Conservation (phyloP, 2,797 vertebrate species). For the Rachycentron canadum region DNA sequence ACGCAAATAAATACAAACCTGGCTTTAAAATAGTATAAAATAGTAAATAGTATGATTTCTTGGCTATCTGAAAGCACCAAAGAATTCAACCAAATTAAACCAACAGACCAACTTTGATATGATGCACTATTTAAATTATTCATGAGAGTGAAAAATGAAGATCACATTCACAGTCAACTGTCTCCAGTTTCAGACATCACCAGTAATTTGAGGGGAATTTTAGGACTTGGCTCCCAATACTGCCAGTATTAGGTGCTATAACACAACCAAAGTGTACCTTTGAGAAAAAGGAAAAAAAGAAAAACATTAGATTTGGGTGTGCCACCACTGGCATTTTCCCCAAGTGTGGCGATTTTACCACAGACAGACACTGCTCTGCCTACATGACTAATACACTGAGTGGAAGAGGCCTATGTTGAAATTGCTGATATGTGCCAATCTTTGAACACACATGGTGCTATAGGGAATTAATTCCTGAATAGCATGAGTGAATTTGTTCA, state of each 20-base stretch:
- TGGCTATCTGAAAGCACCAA: not conserved
- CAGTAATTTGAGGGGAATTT: not conserved
- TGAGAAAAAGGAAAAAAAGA: conserved; percentile 54
- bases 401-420: conserved; percentile 59
- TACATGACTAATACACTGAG: conserved; percentile 63
- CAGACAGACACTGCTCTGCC: conserved; percentile 48
- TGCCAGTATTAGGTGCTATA: too few relatives aligned
- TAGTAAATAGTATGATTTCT: not conserved
- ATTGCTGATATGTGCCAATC: conserved; percentile 58
- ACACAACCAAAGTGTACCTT: conserved; percentile 39
- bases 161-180: not conserved
- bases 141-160: not conserved
- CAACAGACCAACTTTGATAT: not conserved
- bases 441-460: conserved; percentile 7
- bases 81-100: not conserved
- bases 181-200: not conserved
- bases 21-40: not conserved
- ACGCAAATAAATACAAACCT: not conserved
- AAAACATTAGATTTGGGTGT: conserved; percentile 68
- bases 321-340: conserved; percentile 62
- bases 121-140: not conserved
- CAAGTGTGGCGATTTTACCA: conserved; percentile 47
- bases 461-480: not conserved
- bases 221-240: not conserved
- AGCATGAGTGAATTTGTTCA: conserved; percentile 30